Evolutionary conservation across 2,797 vertebrate genomes (phyloP), one percentile per base, ranked within the genome.

Genomic region (Lates japonicus): DNA sequence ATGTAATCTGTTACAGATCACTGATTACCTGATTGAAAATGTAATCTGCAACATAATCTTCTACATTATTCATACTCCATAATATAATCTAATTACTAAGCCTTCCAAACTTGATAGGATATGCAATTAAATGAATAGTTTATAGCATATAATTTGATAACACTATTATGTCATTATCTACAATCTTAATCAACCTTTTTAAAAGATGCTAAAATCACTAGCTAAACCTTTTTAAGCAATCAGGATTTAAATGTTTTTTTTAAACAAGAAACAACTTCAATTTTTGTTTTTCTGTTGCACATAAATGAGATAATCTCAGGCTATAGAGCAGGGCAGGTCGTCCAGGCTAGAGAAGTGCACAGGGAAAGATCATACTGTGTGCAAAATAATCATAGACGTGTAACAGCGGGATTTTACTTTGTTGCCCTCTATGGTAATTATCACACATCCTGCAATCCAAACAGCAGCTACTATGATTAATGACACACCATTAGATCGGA

Each of bases 11-110:
- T 91, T 88, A 87, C 90, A 92, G 89, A 92, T 91, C 89, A 88
- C 81, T 79, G 91, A 90, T 89, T 88, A 90, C 88, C 88, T 93
- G 91, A 94, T 90, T 88, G 92, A 93, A 93, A 93, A 70, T 78
- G 84, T 90, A 91, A 93, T 90, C 89, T 87, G 78, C 76, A 78
- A 81, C 80, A 86, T 91, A 90, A 94, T 93, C 87, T 81, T 80
- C 70, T 7, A 80, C 90, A 84, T 92, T 88, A 92, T 88, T 90
- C 88, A 90, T 81, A 85, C 70, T 64, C 44, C 41, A 80, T 88
- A 83, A 80, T 86, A 83, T 86, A 84, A 90, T 88, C 69, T 86
- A 91, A 90, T 92, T 90, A 88, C 74, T 14, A 67, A 85, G 75
- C 78, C 77, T 84, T 87, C 76, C 19, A n/a, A 85, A 87, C 63